A percentile compares a stretch with the other conserved stretches of the same genome.
Evolutionary conservation across 1,140 invertebrate genomes (phyloP).

Genomic region (Bombus turneri): DNA sequence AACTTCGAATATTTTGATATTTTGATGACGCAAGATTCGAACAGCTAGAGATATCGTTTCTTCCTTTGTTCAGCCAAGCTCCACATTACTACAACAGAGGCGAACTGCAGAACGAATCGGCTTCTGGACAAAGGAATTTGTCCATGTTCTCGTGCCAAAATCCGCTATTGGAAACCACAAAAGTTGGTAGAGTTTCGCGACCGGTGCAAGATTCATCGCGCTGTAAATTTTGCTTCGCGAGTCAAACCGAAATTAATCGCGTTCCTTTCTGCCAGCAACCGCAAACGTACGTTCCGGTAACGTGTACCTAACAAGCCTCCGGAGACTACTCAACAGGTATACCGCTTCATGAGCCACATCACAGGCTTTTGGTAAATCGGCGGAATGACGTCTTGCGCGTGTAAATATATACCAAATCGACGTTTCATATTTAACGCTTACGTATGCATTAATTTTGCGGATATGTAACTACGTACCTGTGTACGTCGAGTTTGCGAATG

Average conservation of each 20-base stretch:
- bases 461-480: not conserved
- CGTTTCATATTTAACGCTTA: slow-evolving; percentile 31
- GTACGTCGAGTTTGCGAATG: not conserved
- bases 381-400: slow-evolving; percentile 30
- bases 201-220: slow-evolving; percentile 30
- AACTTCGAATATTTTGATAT: too few relatives aligned
- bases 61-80: not conserved
- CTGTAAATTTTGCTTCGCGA: slow-evolving; percentile 42
- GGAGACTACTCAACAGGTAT: slow-evolving; percentile 67
- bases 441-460: slow-evolving; percentile 6
- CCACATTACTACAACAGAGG: too few relatives aligned
- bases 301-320: slow-evolving; percentile 54
- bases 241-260: slow-evolving; percentile 60
- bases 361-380: slow-evolving; percentile 58
- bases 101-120: not conserved
- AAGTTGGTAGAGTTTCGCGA: slow-evolving; percentile 36
- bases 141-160: not conserved
- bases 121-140: not conserved
- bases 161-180: slow-evolving; percentile 21
- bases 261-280: slow-evolving; percentile 50
- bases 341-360: slow-evolving; percentile 49
- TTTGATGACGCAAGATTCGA: too few relatives aligned
- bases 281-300: slow-evolving; percentile 25
- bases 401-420: slow-evolving; percentile 2
- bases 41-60: not conserved